Conservation (phyloP, 2,888 invertebrate genomes). For the Monopis laevigella region DNA sequence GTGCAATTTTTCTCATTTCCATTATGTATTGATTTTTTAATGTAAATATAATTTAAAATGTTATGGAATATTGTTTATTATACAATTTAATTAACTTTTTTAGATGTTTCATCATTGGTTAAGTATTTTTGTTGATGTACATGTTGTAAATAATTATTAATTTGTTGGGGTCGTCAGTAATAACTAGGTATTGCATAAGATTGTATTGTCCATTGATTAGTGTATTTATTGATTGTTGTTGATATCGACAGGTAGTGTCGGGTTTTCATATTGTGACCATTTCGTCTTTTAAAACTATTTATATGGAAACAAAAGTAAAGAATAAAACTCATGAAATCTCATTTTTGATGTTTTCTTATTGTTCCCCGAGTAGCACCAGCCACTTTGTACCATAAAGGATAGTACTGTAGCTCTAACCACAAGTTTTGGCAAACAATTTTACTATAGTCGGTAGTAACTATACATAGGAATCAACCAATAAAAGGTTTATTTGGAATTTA, state of each 20-base stretch:
- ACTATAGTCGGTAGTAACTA: too few relatives aligned
- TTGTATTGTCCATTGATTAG: slow-evolving; percentile 46
- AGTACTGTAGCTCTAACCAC: too few relatives aligned
- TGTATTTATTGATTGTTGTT: not conserved
- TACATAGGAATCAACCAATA: too few relatives aligned
- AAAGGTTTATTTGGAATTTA: too few relatives aligned
- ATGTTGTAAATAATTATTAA: slow-evolving; percentile 52
- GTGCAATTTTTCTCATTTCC: slow-evolving; percentile 65
- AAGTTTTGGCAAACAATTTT: too few relatives aligned
- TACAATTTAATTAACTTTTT: slow-evolving; percentile 24
- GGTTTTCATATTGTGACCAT: slow-evolving; percentile 55
- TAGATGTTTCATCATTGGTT: too few relatives aligned
- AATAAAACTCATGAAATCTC: slow-evolving; percentile 46
- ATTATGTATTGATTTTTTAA: slow-evolving; percentile 22
- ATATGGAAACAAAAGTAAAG: slow-evolving; percentile 51
- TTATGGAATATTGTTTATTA: too few relatives aligned
- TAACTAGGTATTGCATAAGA: slow-evolving; percentile 31
- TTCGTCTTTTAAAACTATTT: slow-evolving; percentile 64
- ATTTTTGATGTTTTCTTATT: not conserved
- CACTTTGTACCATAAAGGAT: not conserved
- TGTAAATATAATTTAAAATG: slow-evolving; percentile 31
- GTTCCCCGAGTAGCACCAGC: not conserved
- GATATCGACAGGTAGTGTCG: not conserved
- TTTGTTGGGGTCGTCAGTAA: slow-evolving; percentile 27
- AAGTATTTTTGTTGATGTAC: slow-evolving; percentile 58